Percentiles rank a stretch among this genome's conserved stretches.
Evolutionary conservation across 2,797 vertebrate species (phyloP).

Genomic region (Sternarchorhynchus goeldii): DNA sequence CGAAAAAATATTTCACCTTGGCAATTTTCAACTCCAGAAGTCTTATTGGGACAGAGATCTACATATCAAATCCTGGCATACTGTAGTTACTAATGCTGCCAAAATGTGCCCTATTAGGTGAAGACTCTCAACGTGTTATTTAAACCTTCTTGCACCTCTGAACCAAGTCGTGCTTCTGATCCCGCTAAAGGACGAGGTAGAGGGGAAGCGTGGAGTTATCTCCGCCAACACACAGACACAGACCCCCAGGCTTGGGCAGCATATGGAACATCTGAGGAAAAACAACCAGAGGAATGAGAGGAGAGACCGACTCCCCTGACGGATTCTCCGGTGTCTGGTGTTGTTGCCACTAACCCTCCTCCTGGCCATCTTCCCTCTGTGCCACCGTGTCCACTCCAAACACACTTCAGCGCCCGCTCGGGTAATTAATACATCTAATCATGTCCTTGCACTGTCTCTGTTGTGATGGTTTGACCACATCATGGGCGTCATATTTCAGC

Average conservation of each 20-base stretch:
- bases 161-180: slow-evolving; percentile 41
- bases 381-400: slow-evolving; percentile 63
- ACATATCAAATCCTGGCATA: not conserved
- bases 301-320: slow-evolving; percentile 68
- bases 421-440: slow-evolving; percentile 86
- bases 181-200: slow-evolving; percentile 2
- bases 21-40: not conserved
- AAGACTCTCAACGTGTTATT: slow-evolving; percentile 22
- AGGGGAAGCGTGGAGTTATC: slow-evolving; percentile 55
- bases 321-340: slow-evolving; percentile 65
- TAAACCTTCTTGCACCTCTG: slow-evolving; percentile 38
- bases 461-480: slow-evolving; percentile 81
- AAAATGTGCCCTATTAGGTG: not conserved
- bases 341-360: slow-evolving; percentile 70
- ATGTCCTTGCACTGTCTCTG: slow-evolving; percentile 81
- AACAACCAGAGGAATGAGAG: slow-evolving; percentile 67
- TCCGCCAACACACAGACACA: slow-evolving; percentile 62
- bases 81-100: not conserved
- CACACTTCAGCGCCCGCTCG: slow-evolving; percentile 74
- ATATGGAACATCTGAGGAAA: slow-evolving; percentile 67
- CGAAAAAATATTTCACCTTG: not conserved
- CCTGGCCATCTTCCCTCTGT: slow-evolving; percentile 66
- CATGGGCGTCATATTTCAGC: slow-evolving; percentile 82
- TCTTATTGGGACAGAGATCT: not conserved
- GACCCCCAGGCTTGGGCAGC: slow-evolving; percentile 69